These are phyloP conservation scores for Dolichomitus sp. DNA, from an alignment of 2,888 invertebrate species.

Conservation along the genomic window DNA sequence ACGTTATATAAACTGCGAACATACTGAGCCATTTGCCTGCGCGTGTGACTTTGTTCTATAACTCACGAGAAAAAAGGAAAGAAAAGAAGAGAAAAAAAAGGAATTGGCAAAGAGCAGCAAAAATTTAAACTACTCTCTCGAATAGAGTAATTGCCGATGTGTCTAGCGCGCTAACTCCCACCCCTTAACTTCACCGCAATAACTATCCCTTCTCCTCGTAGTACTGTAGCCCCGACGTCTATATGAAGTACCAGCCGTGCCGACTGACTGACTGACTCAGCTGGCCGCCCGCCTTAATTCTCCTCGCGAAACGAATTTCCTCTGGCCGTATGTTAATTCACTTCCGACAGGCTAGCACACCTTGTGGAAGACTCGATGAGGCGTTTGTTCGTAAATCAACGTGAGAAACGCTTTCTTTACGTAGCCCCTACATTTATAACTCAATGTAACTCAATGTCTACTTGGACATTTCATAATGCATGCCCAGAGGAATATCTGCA, in stretches of 20 bases:
- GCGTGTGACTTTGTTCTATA: background rate
- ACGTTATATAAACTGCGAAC: too few relatives aligned
- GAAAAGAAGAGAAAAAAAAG: conserved; percentile 25
- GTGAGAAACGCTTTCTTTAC: conserved; percentile 27
- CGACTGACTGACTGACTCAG: conserved; percentile 40
- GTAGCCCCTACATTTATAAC: conserved; percentile 14
- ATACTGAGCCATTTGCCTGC: too few relatives aligned
- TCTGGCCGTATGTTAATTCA: conserved; percentile 66
- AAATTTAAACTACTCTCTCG: conserved; percentile 66
- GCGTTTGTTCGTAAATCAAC: conserved; percentile 58
- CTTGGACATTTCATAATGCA: background rate
- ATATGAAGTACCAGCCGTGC: conserved; percentile 41
- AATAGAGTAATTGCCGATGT: conserved; percentile 68
- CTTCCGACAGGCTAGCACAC: conserved; percentile 46
- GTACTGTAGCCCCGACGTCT: conserved; percentile 40
- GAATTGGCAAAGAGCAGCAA: conserved; percentile 41
- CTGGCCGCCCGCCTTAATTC: conserved; percentile 33
- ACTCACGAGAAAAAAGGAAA: background rate
- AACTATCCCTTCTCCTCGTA: conserved; percentile 27
- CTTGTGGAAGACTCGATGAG: conserved; percentile 48
- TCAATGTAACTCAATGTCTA: conserved; percentile 28
- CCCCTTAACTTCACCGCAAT: conserved; percentile 29
- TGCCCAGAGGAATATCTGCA: background rate
- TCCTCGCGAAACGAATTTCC: conserved; percentile 54
- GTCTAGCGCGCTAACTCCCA: conserved; percentile 41